These are phyloP conservation scores for Drosophila bunnanda DNA, from an alignment of 2,888 invertebrate species.

Conservation along the genomic window DNA sequence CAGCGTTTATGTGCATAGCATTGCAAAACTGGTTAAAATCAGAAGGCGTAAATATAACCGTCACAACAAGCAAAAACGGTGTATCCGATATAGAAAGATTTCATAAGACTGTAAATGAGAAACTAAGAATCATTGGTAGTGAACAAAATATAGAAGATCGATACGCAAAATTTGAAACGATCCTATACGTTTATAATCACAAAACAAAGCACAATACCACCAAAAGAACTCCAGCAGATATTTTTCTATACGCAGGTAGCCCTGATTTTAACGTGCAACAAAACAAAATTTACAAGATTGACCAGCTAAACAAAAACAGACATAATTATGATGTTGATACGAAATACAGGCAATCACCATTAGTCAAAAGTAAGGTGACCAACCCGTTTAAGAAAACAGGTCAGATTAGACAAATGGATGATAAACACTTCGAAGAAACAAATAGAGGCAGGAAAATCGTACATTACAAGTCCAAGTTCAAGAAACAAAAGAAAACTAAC, in stretches of 20 bases:
- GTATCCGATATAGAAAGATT: too few species aligned
- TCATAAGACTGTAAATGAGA: too few species aligned
- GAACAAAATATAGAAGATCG: too few species aligned
- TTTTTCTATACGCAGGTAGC: background rate
- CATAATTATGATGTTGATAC: background rate
- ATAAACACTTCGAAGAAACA: background rate
- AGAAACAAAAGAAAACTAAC: background rate
- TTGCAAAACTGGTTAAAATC: too few species aligned
- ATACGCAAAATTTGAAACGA: too few species aligned
- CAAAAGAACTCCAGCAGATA: background rate
- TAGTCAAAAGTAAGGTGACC: background rate
- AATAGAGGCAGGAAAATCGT: background rate
- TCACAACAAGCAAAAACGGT: too few species aligned
- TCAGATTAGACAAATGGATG: background rate
- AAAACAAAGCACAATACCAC: too few species aligned
- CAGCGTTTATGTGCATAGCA: too few species aligned
- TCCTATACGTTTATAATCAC: too few species aligned
- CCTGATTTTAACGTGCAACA: background rate
- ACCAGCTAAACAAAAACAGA: background rate
- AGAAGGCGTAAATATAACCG: too few species aligned
- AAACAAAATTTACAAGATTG: background rate
- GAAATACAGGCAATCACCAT: background rate
- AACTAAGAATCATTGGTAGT: too few species aligned
- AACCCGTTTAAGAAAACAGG: background rate
- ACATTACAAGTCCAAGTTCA: background rate